These are phyloP conservation scores for Metridium senile DNA, from an alignment of 92 coral and sea anemone species.

Conservation along the genomic window DNA sequence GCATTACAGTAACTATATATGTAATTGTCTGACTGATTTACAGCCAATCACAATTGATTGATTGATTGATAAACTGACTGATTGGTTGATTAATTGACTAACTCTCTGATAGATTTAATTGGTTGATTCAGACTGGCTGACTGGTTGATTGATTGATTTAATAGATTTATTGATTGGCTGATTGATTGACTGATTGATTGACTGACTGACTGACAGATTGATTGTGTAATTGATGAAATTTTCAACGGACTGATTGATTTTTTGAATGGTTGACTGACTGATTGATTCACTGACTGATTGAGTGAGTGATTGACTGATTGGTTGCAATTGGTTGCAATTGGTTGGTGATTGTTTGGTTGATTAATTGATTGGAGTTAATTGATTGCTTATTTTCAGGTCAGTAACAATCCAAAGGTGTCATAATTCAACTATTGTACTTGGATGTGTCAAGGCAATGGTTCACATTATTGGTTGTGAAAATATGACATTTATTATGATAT, in stretches of 20 bases:
- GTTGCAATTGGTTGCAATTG: no score
- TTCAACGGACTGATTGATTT: background rate
- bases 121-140: background rate
- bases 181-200: no score
- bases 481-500: slow-evolving; percentile 77
- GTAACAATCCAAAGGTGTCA: slow-evolving; percentile 94
- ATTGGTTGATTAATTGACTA: no score
- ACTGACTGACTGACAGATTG: background rate
- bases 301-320: no score
- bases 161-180: no score
- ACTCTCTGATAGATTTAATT: no score
- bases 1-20: no score
- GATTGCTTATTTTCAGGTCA: slow-evolving; percentile 75
- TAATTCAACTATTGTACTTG: slow-evolving; percentile 90
- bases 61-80: background rate
- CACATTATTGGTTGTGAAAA: slow-evolving; percentile 93
- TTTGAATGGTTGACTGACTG: background rate
- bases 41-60: background rate
- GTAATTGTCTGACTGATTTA: background rate
- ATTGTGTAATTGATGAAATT: background rate
- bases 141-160: no score
- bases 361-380: no score
- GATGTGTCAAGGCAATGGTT: slow-evolving; percentile 83
- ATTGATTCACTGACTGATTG: no score
- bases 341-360: no score